Conservation (phyloP, 2,888 invertebrate genomes). For the Acanthosoma haemorrhoidale region DNA sequence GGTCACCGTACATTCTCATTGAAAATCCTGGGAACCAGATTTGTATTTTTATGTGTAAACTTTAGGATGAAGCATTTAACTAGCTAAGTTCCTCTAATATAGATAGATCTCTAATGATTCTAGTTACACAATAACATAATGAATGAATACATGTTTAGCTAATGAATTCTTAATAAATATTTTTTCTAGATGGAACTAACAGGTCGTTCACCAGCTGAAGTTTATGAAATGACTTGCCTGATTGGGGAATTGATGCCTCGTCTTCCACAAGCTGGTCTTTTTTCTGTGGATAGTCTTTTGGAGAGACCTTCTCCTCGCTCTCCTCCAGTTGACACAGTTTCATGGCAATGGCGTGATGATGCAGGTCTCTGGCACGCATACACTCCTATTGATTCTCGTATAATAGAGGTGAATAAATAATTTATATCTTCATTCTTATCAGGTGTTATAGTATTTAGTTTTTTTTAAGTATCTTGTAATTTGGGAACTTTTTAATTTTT, state of each 20-base stretch:
- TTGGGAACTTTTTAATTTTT: no score
- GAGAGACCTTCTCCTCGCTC: conserved; percentile 65
- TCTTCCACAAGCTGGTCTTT: conserved; percentile 90
- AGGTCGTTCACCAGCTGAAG: conserved; percentile 87
- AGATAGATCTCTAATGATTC: background rate
- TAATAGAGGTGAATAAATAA: conserved; percentile 66
- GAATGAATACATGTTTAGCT: background rate
- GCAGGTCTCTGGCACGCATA: conserved; percentile 86
- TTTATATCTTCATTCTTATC: background rate
- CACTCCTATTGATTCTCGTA: conserved; percentile 85
- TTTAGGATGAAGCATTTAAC: background rate
- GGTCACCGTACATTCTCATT: no score
- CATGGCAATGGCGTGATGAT: conserved; percentile 98
- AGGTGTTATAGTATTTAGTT: background rate
- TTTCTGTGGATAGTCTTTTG: conserved; percentile 83
- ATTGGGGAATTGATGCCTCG: conserved; percentile 97
- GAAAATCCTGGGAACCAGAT: no score
- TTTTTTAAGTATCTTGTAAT: no score
- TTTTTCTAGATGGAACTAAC: conserved; percentile 66
- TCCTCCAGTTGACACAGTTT: conserved; percentile 53
- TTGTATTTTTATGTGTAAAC: no score
- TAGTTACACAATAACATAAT: background rate
- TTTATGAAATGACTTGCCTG: conserved; percentile 94
- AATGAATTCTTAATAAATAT: background rate
- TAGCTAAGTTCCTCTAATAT: background rate